Conservation (phyloP, 2,797 vertebrate genomes). For the Caiman crocodilus region DNA sequence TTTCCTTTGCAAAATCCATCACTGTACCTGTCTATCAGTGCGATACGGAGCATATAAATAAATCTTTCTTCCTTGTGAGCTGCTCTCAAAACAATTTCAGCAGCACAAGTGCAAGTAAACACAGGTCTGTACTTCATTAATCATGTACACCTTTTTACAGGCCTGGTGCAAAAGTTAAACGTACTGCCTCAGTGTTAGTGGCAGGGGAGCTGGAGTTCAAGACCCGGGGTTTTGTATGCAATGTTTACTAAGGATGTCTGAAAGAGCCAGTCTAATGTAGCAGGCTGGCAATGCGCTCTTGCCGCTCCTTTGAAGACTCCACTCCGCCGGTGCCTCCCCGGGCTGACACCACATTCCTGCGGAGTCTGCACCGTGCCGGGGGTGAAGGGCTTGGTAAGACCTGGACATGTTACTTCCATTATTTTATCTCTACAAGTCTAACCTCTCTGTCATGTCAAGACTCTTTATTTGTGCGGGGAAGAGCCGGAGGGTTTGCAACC, state of each 20-base stretch:
- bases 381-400: background rate
- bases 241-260: background rate
- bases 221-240: background rate
- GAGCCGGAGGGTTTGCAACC: background rate
- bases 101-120: background rate
- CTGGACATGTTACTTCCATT: background rate
- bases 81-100: background rate
- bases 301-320: background rate
- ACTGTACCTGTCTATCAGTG: background rate
- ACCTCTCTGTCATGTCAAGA: background rate
- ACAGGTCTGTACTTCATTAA: background rate
- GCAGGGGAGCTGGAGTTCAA: background rate
- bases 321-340: background rate
- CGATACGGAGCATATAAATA: conserved; percentile 16
- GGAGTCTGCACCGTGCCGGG: background rate
- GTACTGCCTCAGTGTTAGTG: background rate
- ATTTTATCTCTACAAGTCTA: background rate
- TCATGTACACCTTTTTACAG: background rate
- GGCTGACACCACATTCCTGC: background rate
- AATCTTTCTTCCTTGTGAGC: background rate
- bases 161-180: background rate
- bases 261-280: background rate
- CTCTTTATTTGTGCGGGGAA: background rate
- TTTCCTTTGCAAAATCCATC: background rate
- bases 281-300: background rate